Percentiles rank a stretch among this genome's conserved stretches.
Evolutionary conservation across 2,113 vertebrate genomes (phyloP).

Genomic region (Salvator merianae): DNA sequence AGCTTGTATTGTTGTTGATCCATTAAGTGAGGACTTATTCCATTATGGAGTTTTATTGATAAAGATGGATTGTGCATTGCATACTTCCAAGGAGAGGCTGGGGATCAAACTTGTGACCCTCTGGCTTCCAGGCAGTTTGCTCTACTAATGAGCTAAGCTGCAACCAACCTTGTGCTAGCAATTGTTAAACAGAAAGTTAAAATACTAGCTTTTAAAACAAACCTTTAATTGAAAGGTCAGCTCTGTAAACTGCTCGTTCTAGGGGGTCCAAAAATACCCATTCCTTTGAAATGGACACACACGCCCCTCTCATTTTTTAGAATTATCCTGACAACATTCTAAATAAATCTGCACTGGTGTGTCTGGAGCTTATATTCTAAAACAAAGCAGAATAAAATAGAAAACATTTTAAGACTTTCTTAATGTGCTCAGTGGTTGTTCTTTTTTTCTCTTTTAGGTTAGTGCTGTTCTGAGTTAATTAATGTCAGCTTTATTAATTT

Average conservation of each 20-base stretch:
- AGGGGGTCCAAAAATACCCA: background rate
- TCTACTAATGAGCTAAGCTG: too few relatives aligned
- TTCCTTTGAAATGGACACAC: background rate
- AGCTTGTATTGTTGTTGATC: too few relatives aligned
- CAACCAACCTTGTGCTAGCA: too few relatives aligned
- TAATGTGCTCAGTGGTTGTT: background rate
- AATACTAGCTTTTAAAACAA: background rate
- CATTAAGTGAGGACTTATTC: too few relatives aligned
- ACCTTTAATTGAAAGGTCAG: background rate
- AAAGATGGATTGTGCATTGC: too few relatives aligned
- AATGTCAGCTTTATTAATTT: slow-evolving; percentile 42
- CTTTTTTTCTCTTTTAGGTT: slow-evolving; percentile 48
- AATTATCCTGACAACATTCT: background rate
- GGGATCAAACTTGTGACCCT: too few relatives aligned
- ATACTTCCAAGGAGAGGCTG: too few relatives aligned
- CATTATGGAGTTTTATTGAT: too few relatives aligned
- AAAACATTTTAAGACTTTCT: background rate
- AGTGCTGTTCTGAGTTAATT: slow-evolving; percentile 36
- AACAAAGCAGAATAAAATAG: background rate
- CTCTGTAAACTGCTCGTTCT: background rate
- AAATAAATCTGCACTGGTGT: background rate
- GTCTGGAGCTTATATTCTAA: background rate
- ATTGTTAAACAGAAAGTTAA: background rate
- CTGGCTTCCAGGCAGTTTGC: too few relatives aligned
- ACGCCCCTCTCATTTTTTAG: background rate